Base-by-base conservation (phyloP, 2,888 invertebrate genomes). In the Toxonevra muliebris region DNA sequence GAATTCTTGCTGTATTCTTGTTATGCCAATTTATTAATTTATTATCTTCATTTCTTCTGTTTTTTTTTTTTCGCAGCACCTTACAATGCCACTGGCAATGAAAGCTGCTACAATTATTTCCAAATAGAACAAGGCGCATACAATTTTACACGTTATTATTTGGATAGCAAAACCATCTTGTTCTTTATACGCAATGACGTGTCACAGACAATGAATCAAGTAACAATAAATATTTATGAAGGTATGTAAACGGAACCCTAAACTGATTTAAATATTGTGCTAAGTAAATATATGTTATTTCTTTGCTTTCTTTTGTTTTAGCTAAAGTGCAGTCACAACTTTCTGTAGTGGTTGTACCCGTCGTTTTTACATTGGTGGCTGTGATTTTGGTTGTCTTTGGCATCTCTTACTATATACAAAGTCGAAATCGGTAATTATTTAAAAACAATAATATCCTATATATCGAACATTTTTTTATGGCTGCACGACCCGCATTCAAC, bases 301-400 rank as follows among this genome's bases (percentile, higher is more conserved):
- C 30, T 61, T 52, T 55, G 57, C 11, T 17, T 57, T 57, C 68
- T 54, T 88, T n/a, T n/a, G n/a, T n/a, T 88, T 54, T 86, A 94
- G 95, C 90, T 41, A 89, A 90, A 48, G 90, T 90, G 69, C 92
- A 93, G 80, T 90, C 94, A 1, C 95, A 95, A 82, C 85, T 96
- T 62, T 95, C 95, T 0, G 94, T 95, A 4, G 94, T 96, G 45
- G 91, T 95, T 64, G 93, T 96, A 50, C 96, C 96, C 2, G 92
- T 96, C 19, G 88, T 90, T 42, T 95, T 93, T 83, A 92, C 92
- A 70, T 87, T 94, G 63, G 88, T 92, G 15, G 95, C 95, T 2
- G 91, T 94, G 13, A 93, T 94, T 50, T 84, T 94, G 62, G 91
- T 96, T 53, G 90, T 96, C 50, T 94, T 95, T 82, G 96, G 95